Evolutionary conservation across 2,888 invertebrate genomes (phyloP), one percentile per base, ranked within the genome.

Genomic region (Villa cingulata): DNA sequence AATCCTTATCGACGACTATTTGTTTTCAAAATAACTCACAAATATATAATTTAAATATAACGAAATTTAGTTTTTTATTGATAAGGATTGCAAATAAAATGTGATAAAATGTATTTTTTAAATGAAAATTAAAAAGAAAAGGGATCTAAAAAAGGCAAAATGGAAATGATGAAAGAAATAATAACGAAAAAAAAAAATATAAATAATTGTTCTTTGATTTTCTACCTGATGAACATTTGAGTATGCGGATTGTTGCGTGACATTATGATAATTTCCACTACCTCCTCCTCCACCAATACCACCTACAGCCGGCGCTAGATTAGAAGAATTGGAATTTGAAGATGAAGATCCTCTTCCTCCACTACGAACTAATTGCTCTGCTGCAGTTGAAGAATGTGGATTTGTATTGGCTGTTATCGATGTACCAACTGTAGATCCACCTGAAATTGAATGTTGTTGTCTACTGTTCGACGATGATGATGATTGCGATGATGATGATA

Each of bases 181-280:
- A 49, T 49, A 48, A 45, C 50, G 12, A 32, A 14, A 27, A 27
- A 10, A 27, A 27, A 27, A 9, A 9, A 27, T 32, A 32, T 3
- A 32, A 29, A 32, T 32, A 3, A 32, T 32, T 12, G 4, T 32
- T 32, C 9, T 32, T 3, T 32, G 4, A 32, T 50, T 48, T 56
- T 54, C 55, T 66, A 66, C 66, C 66, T 66, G 65, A 60, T 66
- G 65, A 41, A 48, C 45, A 49, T 51, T 50, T 59, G 61, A 62
- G 63, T 60, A 64, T 51, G 57, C 55, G 51, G 58, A 54, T 50
- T 58, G 59, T 54, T 58, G 58, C 45, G 54, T 51, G 45, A 55
- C 50, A 52, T 41, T 49, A 45, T 49, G 51, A 51, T 51, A 49
- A 39, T 51, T 51, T 55, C 54, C 53, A 58, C 55, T 52, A 54